Conservation (phyloP, 2,888 invertebrate species). For the Drosophila ezoana region DNA sequence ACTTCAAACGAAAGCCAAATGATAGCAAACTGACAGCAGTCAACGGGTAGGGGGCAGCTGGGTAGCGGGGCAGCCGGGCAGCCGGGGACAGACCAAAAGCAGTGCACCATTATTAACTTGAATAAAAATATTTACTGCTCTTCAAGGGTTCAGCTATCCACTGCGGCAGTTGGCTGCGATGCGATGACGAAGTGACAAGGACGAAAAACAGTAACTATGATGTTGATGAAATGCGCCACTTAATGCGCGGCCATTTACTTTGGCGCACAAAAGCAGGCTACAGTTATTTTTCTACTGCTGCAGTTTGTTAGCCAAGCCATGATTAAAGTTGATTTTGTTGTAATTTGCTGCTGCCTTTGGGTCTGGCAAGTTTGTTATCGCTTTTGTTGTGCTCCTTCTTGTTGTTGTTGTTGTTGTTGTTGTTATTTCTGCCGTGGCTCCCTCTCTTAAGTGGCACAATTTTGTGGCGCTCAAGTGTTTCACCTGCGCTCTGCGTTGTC, state of each 20-base stretch:
- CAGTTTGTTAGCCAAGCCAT: slow-evolving; percentile 63
- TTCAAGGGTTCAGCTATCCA: slow-evolving; percentile 64
- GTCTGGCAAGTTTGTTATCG: slow-evolving; percentile 18
- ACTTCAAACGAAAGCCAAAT: slow-evolving; percentile 46
- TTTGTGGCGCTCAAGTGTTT: slow-evolving; percentile 60
- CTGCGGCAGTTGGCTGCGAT: slow-evolving; percentile 37
- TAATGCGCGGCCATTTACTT: slow-evolving; percentile 70
- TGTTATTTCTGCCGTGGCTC: slow-evolving; percentile 13
- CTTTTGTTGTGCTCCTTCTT: slow-evolving; percentile 40
- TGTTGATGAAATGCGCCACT: slow-evolving; percentile 72
- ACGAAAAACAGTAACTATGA: slow-evolving; percentile 36
- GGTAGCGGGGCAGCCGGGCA: not conserved
- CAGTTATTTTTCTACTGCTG: slow-evolving; percentile 25
- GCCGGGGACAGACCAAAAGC: slow-evolving; percentile 31
- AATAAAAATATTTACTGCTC: slow-evolving; percentile 77
- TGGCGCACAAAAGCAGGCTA: slow-evolving; percentile 53
- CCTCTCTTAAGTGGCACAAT: slow-evolving; percentile 74
- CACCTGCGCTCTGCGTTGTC: slow-evolving; percentile 36
- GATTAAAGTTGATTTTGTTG: slow-evolving; percentile 73
- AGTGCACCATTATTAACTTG: slow-evolving; percentile 74
- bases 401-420: slow-evolving; percentile 20
- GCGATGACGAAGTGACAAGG: slow-evolving; percentile 52
- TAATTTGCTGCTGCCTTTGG: slow-evolving; percentile 63
- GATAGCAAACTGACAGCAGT: slow-evolving; percentile 51
- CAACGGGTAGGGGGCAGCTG: not conserved